Base-by-base conservation (phyloP, 1,140 invertebrate genomes). In the Pseudomyrmex flavicornis region DNA sequence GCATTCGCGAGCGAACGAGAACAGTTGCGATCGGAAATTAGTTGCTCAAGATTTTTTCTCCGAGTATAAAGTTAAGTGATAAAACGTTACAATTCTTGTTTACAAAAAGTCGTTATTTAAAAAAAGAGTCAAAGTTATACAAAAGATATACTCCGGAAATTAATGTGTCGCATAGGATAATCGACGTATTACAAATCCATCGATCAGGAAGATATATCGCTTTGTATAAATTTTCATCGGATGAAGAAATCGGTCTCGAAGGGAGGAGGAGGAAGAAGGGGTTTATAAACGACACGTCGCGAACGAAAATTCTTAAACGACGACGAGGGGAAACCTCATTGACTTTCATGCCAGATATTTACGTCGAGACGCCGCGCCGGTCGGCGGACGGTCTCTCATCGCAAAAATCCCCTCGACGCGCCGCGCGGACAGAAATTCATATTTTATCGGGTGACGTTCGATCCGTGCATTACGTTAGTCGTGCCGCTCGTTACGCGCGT, bases 331-430 rank as follows among this genome's bases (percentile, higher is more conserved):
- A 35, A 35, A n/a, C 84, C 85, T 87, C 85, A 86, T 87, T 87
- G 85, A 87, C 85, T 87, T 87, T 87, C 85, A 87, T 87, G 79
- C 73, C 54, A 86, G 85, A 86, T 87, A 80, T 87, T 80, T 82
- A 63, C 85, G 63, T 70, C 54, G 54, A 48, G 5, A 35, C 7
- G 48, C 69, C 65, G 10, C 80, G 56, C 50, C 50, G 17, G 46
- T 72, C n/a, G 58, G 54, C 4, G 10, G 58, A 22, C n/a, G 69
- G 58, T 52, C 69, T 46, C n/a, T 58, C 26, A 22, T 17, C 17
- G 17, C 50, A 54, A 54, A 82, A 72, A 74, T 63, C 22, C 35
- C 20, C 58, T 15, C 35, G 5, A 35, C 35, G 59, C 56, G 62
- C 66, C 66, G 66, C 35, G 66, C 44, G 50, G 58, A 46, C 85